Evolutionary conservation across 2,888 invertebrate genomes (phyloP).

Genomic region (Notodonta ziczac): DNA sequence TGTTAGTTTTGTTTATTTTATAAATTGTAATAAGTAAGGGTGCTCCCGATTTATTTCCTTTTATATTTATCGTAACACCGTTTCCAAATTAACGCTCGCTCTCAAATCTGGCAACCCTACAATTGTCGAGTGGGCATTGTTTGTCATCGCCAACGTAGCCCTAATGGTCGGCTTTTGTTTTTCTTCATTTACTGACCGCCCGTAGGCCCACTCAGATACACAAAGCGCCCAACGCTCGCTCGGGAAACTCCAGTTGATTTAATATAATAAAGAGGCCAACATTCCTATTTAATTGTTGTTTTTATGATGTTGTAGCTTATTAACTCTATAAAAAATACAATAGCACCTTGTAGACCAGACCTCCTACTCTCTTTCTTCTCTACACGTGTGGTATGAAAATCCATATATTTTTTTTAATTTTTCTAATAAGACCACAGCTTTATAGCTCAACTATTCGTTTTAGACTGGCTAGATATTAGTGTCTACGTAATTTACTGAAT

Average conservation of each 20-base stretch:
- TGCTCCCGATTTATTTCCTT: no score
- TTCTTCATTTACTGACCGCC: slow-evolving; percentile 65
- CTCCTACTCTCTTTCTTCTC: no score
- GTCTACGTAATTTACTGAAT: no score
- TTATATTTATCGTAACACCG: slow-evolving; percentile 11
- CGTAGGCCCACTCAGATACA: slow-evolving; percentile 47
- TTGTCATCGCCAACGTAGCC: slow-evolving; percentile 59
- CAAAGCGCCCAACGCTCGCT: slow-evolving; percentile 53
- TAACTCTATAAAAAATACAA: no score
- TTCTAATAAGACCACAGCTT: no score
- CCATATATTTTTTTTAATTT: no score
- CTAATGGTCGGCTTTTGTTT: slow-evolving; percentile 72
- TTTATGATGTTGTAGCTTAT: background rate
- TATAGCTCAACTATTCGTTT: no score
- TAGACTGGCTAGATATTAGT: no score
- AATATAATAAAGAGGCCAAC: slow-evolving; percentile 37
- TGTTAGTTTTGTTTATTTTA: no score
- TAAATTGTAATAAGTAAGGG: no score
- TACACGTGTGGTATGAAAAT: no score
- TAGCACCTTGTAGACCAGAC: no score
- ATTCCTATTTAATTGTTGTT: slow-evolving; percentile 20
- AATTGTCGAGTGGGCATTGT: slow-evolving; percentile 45
- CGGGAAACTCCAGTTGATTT: slow-evolving; percentile 40
- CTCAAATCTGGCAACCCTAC: slow-evolving; percentile 34
- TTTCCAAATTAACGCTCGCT: background rate